phyloP scores from a whole-genome alignment of 2,888 invertebrate species.

The Xanthorhoe spadicearia region DNA sequence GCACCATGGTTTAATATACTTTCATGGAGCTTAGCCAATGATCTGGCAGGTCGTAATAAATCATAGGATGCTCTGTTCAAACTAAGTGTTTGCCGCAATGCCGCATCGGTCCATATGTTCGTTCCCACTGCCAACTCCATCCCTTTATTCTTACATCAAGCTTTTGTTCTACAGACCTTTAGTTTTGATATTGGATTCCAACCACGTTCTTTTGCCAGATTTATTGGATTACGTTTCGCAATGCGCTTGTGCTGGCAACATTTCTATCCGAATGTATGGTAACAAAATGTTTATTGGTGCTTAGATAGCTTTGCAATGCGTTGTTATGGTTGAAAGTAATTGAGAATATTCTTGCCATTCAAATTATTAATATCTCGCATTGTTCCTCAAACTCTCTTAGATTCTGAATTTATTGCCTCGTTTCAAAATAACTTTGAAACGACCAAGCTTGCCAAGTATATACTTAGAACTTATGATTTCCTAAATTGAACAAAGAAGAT shows the following conservation, averaged over 20 bases:
- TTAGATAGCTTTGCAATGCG: slow-evolving; percentile 22
- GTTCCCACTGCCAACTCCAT: slow-evolving; percentile 53
- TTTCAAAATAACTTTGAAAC: not conserved
- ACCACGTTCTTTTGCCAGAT: slow-evolving; percentile 58
- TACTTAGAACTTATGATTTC: not conserved
- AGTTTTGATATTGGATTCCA: slow-evolving; percentile 64
- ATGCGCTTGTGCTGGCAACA: slow-evolving; percentile 47
- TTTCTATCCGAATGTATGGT: slow-evolving; percentile 36
- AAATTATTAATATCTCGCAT: not conserved
- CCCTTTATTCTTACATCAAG: slow-evolving; percentile 66
- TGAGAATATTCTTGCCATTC: not conserved
- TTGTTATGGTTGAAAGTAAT: not conserved
- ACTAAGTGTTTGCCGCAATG: slow-evolving; percentile 2
- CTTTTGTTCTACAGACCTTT: slow-evolving; percentile 67
- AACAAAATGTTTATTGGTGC: slow-evolving; percentile 35
- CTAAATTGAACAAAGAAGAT: not conserved
- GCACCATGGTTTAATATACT: not conserved
- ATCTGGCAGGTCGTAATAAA: slow-evolving; percentile 14
- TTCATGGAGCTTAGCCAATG: slow-evolving; percentile 15
- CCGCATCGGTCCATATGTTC: slow-evolving; percentile 21
- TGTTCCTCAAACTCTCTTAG: not conserved
- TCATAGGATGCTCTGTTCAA: slow-evolving; percentile 4
- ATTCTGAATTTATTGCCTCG: not conserved
- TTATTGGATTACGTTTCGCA: slow-evolving; percentile 57
- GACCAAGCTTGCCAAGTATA: not conserved